Evolutionary conservation across 2,113 vertebrate genomes (phyloP).

Genomic region (Epinephelus cyanopodus): DNA sequence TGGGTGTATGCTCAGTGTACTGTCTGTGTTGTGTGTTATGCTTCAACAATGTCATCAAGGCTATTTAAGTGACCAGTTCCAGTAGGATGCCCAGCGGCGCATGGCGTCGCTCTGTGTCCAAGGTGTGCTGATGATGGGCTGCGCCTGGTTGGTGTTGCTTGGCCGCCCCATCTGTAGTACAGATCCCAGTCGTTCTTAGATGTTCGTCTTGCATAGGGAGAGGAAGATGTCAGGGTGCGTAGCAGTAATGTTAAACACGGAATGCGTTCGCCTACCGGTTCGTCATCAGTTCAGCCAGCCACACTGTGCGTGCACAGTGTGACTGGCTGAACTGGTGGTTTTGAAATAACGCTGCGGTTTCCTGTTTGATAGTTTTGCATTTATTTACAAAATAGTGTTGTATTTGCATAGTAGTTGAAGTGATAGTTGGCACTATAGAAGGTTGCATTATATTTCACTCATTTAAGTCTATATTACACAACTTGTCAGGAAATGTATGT

Average conservation of each 20-base stretch:
- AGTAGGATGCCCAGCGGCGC: constrained; percentile 66
- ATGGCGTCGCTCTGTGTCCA: constrained; percentile 72
- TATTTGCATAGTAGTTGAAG: not conserved
- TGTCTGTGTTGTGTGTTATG: constrained; percentile 68
- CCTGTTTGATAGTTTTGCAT: not conserved
- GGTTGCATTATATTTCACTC: no score
- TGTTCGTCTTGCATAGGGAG: constrained; percentile 43
- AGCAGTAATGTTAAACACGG: not conserved
- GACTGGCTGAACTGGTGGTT: constrained; percentile 25
- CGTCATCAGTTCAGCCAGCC: constrained; percentile 55
- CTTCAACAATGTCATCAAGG: constrained; percentile 76
- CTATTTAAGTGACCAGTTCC: constrained; percentile 78
- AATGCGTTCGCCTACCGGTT: constrained; percentile 23
- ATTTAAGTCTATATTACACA: not conserved
- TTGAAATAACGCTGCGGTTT: constrained; percentile 3
- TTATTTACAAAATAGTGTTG: not conserved
- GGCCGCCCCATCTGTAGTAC: constrained; percentile 93
- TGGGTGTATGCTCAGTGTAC: constrained; percentile 42
- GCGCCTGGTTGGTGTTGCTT: constrained; percentile 96
- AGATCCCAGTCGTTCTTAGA: constrained; percentile 75
- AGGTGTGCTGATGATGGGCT: constrained; percentile 92
- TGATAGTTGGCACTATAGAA: not conserved
- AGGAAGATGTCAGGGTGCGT: constrained; percentile 13
- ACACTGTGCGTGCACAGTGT: constrained; percentile 17
- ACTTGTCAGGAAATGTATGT: not conserved